Evolutionary conservation across 2,113 vertebrate genomes (phyloP), one percentile per base, ranked within the genome.

Genomic region (Plotosus lineatus): DNA sequence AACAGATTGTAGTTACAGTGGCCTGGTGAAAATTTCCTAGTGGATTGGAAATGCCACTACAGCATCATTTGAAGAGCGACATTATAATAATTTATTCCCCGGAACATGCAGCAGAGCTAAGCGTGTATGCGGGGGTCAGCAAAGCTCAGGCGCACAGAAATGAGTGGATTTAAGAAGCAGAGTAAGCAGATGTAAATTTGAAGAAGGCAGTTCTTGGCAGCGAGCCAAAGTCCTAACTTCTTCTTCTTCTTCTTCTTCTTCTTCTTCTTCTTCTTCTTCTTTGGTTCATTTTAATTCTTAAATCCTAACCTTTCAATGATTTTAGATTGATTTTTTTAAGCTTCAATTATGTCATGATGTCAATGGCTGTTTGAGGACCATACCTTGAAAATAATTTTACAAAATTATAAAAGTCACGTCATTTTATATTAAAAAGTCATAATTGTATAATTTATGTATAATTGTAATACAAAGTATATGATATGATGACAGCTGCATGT

Each of bases 141-240:
- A 83, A 91, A 90, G 85, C 91, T 88, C 76, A 28, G 77, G 53
- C 31, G 71, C 26, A 36, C 85, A 86, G 76, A 78, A 79, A 90
- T 78, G 69, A 81, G 91, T 85, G 88, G 77, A 80, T 90, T 90
- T 92, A 88, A 91, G 86, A 85, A 69, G 78, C 87, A 91, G 89
- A 88, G 89, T 91, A 91, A 94, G 94, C 91, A 94, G 89, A 92
- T 94, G 90, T 89, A 92, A 93, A 92, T 91, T 88, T 80, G 83
- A 83, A 79, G 88, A 91, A 90, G 90, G 83, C 90, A 90, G 90
- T 78, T 31, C 48, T 33, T 44, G 40, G 65, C 40, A 15, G 4
- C 5, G 14, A 40, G 23, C 65, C 65, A 44, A 46, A 44, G 40
- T 26, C 65, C n/a, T 26, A 26, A 12, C 38, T 23, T 38, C 21